phyloP scores from a whole-genome alignment of 2,113 vertebrate species.

The Puntigrus tetrazona region DNA sequence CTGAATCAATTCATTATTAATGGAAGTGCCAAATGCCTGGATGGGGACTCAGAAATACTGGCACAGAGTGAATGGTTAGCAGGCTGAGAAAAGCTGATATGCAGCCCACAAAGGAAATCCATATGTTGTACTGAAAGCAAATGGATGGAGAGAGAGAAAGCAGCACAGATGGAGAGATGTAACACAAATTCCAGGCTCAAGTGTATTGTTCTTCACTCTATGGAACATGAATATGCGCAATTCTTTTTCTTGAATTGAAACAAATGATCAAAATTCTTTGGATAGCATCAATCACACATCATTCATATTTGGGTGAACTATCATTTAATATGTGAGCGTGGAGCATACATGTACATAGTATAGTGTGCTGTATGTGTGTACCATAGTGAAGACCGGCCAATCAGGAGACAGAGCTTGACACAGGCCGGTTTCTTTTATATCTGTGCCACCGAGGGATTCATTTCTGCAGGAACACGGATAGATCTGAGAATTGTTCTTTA shows the following conservation, averaged over 20 bases:
- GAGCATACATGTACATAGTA: too few relatives aligned
- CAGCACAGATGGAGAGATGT: background rate
- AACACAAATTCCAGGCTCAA: background rate
- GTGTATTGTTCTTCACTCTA: too few relatives aligned
- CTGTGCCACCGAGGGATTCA: background rate
- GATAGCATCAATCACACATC: too few relatives aligned
- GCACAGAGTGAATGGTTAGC: background rate
- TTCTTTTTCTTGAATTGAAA: too few relatives aligned
- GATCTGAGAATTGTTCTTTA: constrained; percentile 59
- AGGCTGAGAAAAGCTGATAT: constrained; percentile 8
- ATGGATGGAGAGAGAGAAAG: background rate
- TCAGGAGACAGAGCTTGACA: constrained; percentile 63
- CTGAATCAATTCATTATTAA: background rate
- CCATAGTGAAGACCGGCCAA: constrained; percentile 76
- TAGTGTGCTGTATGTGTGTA: constrained; percentile 53
- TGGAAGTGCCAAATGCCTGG: background rate
- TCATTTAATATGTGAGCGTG: too few relatives aligned
- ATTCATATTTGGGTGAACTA: too few relatives aligned
- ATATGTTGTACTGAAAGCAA: background rate
- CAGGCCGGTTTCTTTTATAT: constrained; percentile 65
- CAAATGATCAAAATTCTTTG: too few relatives aligned
- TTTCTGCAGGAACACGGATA: constrained; percentile 87
- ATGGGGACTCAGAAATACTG: background rate
- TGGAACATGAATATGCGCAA: too few relatives aligned
- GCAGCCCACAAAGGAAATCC: background rate